These are phyloP conservation scores for Campylorhamphus procurvoides DNA, from an alignment of 2,113 vertebrate genomes.

Conservation along the genomic window DNA sequence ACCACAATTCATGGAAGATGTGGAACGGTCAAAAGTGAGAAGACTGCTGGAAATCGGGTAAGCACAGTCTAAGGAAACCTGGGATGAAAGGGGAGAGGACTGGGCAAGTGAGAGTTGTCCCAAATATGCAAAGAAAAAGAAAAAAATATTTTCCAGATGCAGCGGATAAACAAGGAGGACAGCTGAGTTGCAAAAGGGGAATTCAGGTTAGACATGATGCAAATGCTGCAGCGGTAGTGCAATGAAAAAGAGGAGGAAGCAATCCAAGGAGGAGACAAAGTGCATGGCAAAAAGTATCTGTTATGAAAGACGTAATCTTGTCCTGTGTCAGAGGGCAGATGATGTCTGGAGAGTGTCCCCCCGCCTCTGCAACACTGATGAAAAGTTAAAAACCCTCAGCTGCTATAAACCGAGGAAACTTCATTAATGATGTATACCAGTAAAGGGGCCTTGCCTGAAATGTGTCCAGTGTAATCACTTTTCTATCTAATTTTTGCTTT, in stretches of 20 bases:
- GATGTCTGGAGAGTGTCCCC: background rate
- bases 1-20: background rate
- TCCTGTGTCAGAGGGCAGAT: background rate
- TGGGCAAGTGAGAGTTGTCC: background rate
- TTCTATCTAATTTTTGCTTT: constrained; percentile 36
- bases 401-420: background rate
- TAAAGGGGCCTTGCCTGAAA: constrained; percentile 11
- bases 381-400: constrained; percentile 30
- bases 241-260: background rate
- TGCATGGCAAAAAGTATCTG: background rate
- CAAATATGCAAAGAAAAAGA: background rate
- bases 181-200: background rate
- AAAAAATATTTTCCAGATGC: constrained; percentile 2
- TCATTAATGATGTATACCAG: constrained; percentile 37
- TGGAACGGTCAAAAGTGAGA: background rate
- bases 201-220: background rate
- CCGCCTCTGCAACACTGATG: background rate
- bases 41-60: background rate
- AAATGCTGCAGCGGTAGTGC: background rate
- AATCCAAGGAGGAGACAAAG: background rate
- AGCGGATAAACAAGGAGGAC: background rate
- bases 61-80: background rate
- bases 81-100: background rate
- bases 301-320: background rate
- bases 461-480: background rate